Percentiles rank a stretch among this genome's conserved stretches.
These are phyloP conservation scores for Rhamphomyia laevipes DNA, from an alignment of 2,888 invertebrate genomes.

Conservation along the genomic window DNA sequence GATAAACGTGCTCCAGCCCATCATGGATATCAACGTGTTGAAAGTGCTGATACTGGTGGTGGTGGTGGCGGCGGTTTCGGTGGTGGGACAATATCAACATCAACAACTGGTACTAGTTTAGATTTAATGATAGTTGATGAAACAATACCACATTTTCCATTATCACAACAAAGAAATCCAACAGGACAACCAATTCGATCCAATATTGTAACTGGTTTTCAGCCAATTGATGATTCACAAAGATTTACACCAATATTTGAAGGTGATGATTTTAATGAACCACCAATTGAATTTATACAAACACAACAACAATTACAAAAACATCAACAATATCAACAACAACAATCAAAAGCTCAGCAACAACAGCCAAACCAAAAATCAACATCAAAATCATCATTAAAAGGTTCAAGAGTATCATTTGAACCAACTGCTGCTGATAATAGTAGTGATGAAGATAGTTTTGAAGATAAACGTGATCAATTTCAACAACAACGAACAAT, in stretches of 20 bases:
- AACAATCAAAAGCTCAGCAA: background rate
- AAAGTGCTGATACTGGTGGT: constrained; percentile 19
- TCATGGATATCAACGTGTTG: constrained; percentile 33
- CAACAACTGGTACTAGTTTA: constrained; percentile 49
- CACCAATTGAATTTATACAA: constrained; percentile 26
- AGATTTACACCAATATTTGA: constrained; percentile 25
- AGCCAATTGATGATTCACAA: background rate
- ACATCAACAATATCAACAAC: background rate
- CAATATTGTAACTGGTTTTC: background rate
- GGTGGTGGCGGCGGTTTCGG: background rate
- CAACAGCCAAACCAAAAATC: constrained; percentile 1
- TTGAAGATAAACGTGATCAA: constrained; percentile 34
- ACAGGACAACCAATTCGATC: background rate
- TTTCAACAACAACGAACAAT: constrained; percentile 37
- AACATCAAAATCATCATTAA: constrained; percentile 23
- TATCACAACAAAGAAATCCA: constrained; percentile 1
- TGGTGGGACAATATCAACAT: constrained; percentile 44
- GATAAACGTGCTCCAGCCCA: constrained; percentile 21
- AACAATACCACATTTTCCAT: constrained; percentile 3
- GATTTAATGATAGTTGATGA: constrained; percentile 34
- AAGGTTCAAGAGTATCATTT: constrained; percentile 36
- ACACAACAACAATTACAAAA: constrained; percentile 15
- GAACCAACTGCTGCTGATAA: constrained; percentile 24
- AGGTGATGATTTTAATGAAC: constrained; percentile 23
- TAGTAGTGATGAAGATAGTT: constrained; percentile 37